phyloP scores from a whole-genome alignment of 2,888 invertebrate genomes.

The Watsonalla binaria region DNA sequence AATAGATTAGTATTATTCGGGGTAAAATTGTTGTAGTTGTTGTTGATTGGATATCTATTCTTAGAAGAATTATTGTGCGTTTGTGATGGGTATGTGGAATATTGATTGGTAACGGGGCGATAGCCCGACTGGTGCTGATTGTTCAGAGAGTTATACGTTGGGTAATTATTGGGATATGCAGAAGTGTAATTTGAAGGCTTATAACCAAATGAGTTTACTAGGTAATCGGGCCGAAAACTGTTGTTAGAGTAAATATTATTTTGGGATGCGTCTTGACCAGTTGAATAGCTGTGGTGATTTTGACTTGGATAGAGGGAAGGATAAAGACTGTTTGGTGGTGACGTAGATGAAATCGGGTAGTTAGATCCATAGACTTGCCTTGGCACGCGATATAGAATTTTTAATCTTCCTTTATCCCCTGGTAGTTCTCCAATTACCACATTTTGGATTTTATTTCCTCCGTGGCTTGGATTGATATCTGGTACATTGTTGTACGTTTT shows the following conservation, averaged over 20 bases:
- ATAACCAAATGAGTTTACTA: slow-evolving; percentile 7
- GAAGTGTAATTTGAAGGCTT: slow-evolving; percentile 3
- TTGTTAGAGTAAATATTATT: background rate
- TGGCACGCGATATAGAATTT: slow-evolving; percentile 13
- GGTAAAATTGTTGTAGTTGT: background rate
- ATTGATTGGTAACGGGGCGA: slow-evolving; percentile 2
- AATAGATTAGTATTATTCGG: slow-evolving; percentile 1
- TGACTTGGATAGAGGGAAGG: background rate
- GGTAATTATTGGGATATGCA: background rate
- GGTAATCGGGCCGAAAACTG: background rate
- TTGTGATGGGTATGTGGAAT: background rate
- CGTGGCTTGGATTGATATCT: slow-evolving; percentile 5
- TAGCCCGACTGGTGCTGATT: background rate
- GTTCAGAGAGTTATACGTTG: background rate
- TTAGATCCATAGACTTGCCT: slow-evolving; percentile 32
- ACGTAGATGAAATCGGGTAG: slow-evolving; percentile 37
- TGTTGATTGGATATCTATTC: background rate
- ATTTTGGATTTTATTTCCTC: background rate
- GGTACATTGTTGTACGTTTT: background rate
- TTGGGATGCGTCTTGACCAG: background rate
- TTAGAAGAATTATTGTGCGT: background rate
- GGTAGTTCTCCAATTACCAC: background rate
- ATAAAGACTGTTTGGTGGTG: slow-evolving; percentile 20
- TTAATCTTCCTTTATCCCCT: background rate
- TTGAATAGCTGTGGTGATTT: slow-evolving; percentile 9